A percentile compares a stretch with the other conserved stretches of the same genome.
These are phyloP conservation scores for Cheilinus undulatus DNA, from an alignment of 2,113 vertebrate genomes.

Conservation along the genomic window DNA sequence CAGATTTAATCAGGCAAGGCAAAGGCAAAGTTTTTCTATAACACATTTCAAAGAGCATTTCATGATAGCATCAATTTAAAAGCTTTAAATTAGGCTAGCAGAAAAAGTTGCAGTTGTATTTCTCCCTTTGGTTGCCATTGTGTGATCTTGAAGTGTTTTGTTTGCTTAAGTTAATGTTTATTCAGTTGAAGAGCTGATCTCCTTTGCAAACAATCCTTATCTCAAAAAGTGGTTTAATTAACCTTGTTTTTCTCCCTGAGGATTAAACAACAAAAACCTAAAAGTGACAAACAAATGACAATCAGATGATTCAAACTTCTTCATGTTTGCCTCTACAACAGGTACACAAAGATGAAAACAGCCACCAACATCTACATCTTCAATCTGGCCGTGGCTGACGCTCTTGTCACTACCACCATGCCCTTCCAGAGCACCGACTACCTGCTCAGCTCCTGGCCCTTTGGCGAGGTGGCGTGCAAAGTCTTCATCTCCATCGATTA, in stretches of 20 bases:
- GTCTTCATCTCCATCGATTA: slow-evolving; percentile 98
- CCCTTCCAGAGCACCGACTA: slow-evolving; percentile 98
- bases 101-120: not conserved
- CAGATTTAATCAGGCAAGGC: too few species aligned
- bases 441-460: slow-evolving; percentile 96
- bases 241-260: not conserved
- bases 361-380: slow-evolving; percentile 92
- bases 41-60: too few species aligned
- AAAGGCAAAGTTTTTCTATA: too few species aligned
- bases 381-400: slow-evolving; percentile 96
- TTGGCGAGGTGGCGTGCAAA: slow-evolving; percentile 95
- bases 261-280: not conserved
- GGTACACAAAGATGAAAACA: slow-evolving; percentile 96
- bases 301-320: not conserved
- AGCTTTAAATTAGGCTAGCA: not conserved
- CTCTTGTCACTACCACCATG: slow-evolving; percentile 95
- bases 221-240: not conserved
- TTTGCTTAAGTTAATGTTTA: not conserved
- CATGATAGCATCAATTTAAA: not conserved
- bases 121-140: not conserved
- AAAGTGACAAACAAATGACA: too few species aligned
- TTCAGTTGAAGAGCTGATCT: not conserved
- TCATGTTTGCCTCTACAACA: slow-evolving; percentile 52
- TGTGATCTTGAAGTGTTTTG: not conserved
- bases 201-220: not conserved